Percentiles rank a stretch among this genome's conserved stretches.
Conservation (phyloP, 1,140 invertebrate species). For the Littorina saxatilis region DNA sequence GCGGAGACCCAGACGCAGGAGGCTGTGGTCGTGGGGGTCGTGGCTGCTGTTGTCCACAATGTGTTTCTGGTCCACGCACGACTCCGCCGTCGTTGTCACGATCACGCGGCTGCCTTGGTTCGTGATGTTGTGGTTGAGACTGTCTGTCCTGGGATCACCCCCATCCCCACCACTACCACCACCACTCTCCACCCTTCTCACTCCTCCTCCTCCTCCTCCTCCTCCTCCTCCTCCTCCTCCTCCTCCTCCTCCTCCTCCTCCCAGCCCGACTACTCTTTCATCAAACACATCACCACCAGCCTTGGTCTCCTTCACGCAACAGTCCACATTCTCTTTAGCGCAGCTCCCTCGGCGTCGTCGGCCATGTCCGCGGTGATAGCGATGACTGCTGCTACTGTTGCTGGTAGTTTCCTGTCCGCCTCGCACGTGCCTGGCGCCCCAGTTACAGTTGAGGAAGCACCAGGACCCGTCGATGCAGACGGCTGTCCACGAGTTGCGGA, state of each 20-base stretch:
- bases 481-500: constrained; percentile 72
- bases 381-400: not conserved
- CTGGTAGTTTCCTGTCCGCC: constrained; percentile 39
- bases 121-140: too few relatives aligned
- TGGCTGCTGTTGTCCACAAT: constrained; percentile 16
- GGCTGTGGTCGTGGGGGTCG: constrained; percentile 10
- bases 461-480: constrained; percentile 70
- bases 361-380: not conserved
- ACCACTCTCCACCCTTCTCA: not conserved
- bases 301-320: not conserved
- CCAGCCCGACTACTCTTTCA: too few relatives aligned
- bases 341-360: constrained; percentile 20
- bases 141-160: not conserved
- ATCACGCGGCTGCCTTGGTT: constrained; percentile 11
- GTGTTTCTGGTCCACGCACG: constrained; percentile 35
- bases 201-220: not conserved
- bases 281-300: not conserved
- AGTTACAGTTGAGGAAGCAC: constrained; percentile 76
- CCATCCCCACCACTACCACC: not conserved
- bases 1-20: not conserved
- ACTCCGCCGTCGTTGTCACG: constrained; percentile 21
- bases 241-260: not conserved
- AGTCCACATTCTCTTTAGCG: constrained; percentile 35
- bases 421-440: constrained; percentile 76
- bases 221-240: not conserved